These are phyloP conservation scores for Actinia equina DNA, from an alignment of 64 coral and sea anemone species.

Conservation along the genomic window DNA sequence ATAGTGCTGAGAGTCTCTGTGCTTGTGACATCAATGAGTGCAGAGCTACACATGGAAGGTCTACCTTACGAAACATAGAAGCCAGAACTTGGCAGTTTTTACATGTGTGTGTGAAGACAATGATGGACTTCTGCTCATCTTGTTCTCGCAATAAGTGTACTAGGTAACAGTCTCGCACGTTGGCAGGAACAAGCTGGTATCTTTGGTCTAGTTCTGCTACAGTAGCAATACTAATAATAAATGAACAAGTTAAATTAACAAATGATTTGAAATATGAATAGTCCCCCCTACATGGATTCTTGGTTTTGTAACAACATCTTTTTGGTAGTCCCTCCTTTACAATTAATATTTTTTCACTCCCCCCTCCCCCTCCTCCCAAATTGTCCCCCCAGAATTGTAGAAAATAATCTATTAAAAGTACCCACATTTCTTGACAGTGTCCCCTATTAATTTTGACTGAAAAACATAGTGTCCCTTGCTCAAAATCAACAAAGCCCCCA, in stretches of 20 bases:
- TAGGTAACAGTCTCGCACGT: slow-evolving; percentile 86
- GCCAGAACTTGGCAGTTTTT: slow-evolving; percentile 86
- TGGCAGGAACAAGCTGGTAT: slow-evolving; percentile 71
- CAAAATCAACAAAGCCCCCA: too few species aligned
- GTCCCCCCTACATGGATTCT: too few species aligned
- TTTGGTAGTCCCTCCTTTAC: too few species aligned
- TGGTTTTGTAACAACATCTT: too few species aligned
- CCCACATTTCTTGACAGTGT: too few species aligned
- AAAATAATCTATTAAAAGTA: too few species aligned
- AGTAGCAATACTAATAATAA: slow-evolving; percentile 64
- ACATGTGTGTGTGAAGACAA: slow-evolving; percentile 93
- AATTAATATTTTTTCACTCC: too few species aligned
- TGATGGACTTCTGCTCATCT: slow-evolving; percentile 76
- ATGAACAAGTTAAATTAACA: neutral
- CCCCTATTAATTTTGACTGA: too few species aligned
- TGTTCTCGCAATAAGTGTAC: slow-evolving; percentile 69
- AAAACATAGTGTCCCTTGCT: too few species aligned
- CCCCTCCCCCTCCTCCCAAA: too few species aligned
- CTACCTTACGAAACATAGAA: slow-evolving; percentile 76
- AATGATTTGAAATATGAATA: neutral
- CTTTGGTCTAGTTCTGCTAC: slow-evolving; percentile 81
- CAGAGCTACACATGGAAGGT: slow-evolving; percentile 82
- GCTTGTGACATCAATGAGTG: slow-evolving; percentile 93
- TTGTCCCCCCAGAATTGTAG: too few species aligned
- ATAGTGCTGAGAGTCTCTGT: slow-evolving; percentile 67